phyloP scores from a whole-genome alignment of 2,888 invertebrate genomes.

The Dasysyrphus tricinctus region DNA sequence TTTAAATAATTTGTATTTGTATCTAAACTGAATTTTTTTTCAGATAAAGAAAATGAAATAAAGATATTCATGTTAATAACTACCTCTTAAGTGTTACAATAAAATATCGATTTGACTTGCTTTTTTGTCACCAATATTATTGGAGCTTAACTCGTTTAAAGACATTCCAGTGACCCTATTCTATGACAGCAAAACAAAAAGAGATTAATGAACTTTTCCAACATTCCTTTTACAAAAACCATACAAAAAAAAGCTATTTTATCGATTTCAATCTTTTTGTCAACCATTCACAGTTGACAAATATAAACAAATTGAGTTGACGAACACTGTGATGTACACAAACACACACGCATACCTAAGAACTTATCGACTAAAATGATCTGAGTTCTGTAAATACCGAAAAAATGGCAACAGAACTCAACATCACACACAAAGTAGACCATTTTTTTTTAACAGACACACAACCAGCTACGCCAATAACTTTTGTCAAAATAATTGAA shows the following conservation, averaged over 20 bases:
- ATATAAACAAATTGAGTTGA: slow-evolving; percentile 43
- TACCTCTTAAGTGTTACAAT: neutral
- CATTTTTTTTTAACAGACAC: neutral
- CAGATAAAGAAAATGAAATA: no score
- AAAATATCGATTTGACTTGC: neutral
- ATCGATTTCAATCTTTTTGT: neutral
- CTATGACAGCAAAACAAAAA: neutral
- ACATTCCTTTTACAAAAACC: neutral
- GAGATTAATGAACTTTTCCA: slow-evolving; percentile 47
- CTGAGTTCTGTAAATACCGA: slow-evolving; percentile 10
- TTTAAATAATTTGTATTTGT: no score
- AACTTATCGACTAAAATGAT: slow-evolving; percentile 19
- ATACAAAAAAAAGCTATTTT: neutral
- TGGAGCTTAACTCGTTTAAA: no score
- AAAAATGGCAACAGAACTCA: neutral
- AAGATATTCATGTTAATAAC: neutral
- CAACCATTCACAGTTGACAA: slow-evolving; percentile 11
- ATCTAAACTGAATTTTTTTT: no score
- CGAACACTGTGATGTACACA: slow-evolving; percentile 24
- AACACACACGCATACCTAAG: neutral
- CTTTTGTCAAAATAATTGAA: slow-evolving; percentile 49
- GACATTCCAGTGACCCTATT: slow-evolving; percentile 32
- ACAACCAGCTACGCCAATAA: slow-evolving; percentile 1
- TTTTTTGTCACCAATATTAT: neutral
- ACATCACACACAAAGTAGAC: neutral